phyloP scores from a whole-genome alignment of 2,797 vertebrate species.

The Pipistrellus nathusii region DNA sequence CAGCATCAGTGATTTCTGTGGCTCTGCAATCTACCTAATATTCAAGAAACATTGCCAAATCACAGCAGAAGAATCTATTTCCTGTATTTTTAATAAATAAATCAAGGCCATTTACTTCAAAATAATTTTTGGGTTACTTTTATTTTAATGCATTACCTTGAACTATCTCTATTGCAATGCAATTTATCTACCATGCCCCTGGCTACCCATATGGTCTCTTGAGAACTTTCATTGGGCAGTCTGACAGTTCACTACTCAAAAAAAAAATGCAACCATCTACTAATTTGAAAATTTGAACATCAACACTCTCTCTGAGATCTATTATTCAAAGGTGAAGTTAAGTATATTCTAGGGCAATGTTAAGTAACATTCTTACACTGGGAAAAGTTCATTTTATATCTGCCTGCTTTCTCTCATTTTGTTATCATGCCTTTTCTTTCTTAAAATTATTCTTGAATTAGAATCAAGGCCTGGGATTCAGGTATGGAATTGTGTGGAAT shows the following conservation, averaged over 20 bases:
- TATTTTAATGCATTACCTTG: conserved; percentile 10
- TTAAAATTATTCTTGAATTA: background rate
- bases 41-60: background rate
- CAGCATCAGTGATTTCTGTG: conserved; percentile 84
- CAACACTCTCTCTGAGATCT: background rate
- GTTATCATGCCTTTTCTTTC: background rate
- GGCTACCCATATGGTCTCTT: background rate
- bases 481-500: background rate
- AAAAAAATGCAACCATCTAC: background rate
- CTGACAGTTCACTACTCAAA: conserved; percentile 4
- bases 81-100: conserved; percentile 22
- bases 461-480: background rate
- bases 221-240: background rate
- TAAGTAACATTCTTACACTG: background rate
- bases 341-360: background rate
- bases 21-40: background rate
- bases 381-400: background rate
- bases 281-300: conserved; percentile 5
- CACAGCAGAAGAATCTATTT: background rate
- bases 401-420: background rate
- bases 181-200: background rate
- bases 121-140: conserved; percentile 33
- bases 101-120: background rate
- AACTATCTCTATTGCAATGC: background rate
- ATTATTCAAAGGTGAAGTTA: background rate